Evolutionary conservation across 2,888 invertebrate genomes (phyloP).

Genomic region (Leptopilina myrica): DNA sequence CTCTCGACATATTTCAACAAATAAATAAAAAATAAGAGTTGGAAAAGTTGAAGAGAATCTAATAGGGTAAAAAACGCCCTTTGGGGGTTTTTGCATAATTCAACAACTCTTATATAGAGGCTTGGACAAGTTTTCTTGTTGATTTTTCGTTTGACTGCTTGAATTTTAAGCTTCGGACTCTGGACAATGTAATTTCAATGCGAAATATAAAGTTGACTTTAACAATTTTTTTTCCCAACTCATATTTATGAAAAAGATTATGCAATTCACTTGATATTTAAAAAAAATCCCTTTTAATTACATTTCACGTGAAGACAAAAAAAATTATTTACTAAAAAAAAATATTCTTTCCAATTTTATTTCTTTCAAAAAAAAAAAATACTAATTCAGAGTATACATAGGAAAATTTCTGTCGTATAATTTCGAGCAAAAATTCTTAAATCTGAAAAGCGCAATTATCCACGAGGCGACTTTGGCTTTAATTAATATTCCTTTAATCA

Average conservation of each 20-base stretch:
- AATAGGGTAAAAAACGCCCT: constrained; percentile 12
- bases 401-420: too few species aligned
- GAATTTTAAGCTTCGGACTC: constrained; percentile 3
- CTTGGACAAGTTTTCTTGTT: constrained; percentile 10
- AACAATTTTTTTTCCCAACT: background rate
- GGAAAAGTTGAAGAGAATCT: constrained; percentile 17
- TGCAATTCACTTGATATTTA: background rate
- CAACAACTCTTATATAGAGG: constrained; percentile 2
- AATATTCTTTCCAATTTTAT: too few species aligned
- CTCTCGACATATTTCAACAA: background rate
- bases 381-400: background rate
- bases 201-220: constrained; percentile 7
- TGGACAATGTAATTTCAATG: constrained; percentile 13
- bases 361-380: background rate
- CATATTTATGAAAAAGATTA: constrained; percentile 1
- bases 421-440: background rate
- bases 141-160: constrained; percentile 16
- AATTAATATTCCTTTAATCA: constrained; percentile 37
- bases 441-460: constrained; percentile 1
- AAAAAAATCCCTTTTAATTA: background rate
- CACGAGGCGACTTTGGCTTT: background rate
- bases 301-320: background rate
- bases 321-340: too few species aligned
- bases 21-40: background rate
- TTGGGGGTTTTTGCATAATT: constrained; percentile 15